phyloP scores from a whole-genome alignment of 1,140 invertebrate genomes.

The Lepidurus packardi region DNA sequence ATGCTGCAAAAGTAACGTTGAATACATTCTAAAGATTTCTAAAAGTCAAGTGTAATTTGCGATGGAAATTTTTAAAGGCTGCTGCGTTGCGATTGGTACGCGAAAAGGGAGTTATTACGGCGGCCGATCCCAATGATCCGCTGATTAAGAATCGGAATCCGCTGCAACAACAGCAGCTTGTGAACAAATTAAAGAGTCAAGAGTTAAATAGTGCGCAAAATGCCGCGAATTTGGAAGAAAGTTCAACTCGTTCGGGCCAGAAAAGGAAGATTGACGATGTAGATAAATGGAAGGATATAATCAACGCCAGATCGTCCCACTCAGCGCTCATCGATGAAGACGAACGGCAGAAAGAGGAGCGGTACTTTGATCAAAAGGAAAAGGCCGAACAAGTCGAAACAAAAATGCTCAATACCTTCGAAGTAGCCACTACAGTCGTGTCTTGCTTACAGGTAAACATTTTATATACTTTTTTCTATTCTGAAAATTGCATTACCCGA shows the following conservation, averaged over 20 bases:
- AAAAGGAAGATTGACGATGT: slow-evolving; percentile 53
- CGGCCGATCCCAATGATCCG: not conserved
- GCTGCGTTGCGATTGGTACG: not conserved
- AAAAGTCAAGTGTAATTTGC: too few relatives aligned
- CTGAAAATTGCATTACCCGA: not conserved
- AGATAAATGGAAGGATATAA: slow-evolving; percentile 54
- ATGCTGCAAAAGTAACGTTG: not conserved
- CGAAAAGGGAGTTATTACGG: not conserved
- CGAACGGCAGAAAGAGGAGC: slow-evolving; percentile 67
- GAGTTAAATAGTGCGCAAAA: not conserved
- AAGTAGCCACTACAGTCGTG: slow-evolving; percentile 43
- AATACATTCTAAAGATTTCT: not conserved
- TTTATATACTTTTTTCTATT: not conserved
- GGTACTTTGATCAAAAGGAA: slow-evolving; percentile 82
- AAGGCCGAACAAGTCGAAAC: slow-evolving; percentile 86
- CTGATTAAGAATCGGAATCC: not conserved
- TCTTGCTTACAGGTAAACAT: slow-evolving; percentile 27
- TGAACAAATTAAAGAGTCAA: not conserved
- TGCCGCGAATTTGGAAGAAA: not conserved
- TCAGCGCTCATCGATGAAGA: slow-evolving; percentile 63
- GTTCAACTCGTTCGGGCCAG: not conserved
- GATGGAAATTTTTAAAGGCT: not conserved
- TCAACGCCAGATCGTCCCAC: slow-evolving; percentile 72
- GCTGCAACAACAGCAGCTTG: not conserved
- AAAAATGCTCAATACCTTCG: slow-evolving; percentile 79